These are phyloP conservation scores for Sus cebifrons DNA, from an alignment of 2,797 vertebrate genomes.

Conservation along the genomic window DNA sequence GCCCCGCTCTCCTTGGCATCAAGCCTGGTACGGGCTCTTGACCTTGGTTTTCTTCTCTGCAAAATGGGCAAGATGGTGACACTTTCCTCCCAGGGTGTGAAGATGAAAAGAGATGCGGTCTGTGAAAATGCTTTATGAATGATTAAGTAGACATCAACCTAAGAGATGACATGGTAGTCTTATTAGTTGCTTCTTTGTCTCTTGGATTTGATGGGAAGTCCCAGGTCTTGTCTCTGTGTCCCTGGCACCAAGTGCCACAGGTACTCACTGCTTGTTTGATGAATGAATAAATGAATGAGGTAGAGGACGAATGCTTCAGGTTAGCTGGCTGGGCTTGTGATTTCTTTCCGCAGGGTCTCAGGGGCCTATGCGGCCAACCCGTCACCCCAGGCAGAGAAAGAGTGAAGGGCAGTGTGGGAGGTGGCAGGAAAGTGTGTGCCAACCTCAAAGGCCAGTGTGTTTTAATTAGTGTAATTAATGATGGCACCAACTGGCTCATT, in stretches of 20 bases:
- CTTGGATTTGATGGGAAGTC: not conserved
- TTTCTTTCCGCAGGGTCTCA: not conserved
- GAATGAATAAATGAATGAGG: not conserved
- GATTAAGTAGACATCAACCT: accelerated
- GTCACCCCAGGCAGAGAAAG: not conserved
- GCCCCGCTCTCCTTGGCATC: not conserved
- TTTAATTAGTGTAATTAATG: constrained; percentile 87
- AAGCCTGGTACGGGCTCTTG: not conserved
- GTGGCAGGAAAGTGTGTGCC: constrained; percentile 55
- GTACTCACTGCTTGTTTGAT: not conserved
- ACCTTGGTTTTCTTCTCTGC: not conserved
- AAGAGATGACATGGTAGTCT: not conserved
- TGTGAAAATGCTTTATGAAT: not conserved
- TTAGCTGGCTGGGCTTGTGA: not conserved
- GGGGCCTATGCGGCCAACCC: constrained; percentile 19
- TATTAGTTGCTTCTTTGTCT: not conserved
- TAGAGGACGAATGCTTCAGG: not conserved
- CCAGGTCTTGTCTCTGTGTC: not conserved
- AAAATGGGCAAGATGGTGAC: not conserved
- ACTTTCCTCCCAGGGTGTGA: not conserved
- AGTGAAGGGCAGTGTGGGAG: constrained; percentile 61
- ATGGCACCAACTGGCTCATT: constrained; percentile 81
- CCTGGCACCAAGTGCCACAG: not conserved
- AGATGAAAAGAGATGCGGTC: not conserved
- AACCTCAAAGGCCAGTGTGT: constrained; percentile 72